Conservation (phyloP, 2,797 vertebrate species). For the Garrulus glandarius region DNA sequence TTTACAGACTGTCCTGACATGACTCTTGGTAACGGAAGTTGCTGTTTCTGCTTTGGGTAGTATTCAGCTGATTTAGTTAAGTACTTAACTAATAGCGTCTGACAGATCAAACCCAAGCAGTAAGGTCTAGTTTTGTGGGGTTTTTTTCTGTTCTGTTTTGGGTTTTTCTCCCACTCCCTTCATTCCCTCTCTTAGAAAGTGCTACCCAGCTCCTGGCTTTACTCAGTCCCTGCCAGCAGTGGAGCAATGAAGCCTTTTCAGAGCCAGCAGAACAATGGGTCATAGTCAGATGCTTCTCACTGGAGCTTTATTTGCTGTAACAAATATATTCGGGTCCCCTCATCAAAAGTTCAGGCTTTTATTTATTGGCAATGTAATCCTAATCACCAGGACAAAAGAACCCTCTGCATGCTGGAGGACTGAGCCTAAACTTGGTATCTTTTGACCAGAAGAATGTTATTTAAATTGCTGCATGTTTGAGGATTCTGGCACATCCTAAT, state of each 20-base stretch:
- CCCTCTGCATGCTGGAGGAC: not conserved
- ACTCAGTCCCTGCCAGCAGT: not conserved
- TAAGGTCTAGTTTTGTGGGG: not conserved
- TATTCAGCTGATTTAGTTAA: not conserved
- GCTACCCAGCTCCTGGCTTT: not conserved
- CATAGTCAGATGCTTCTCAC: not conserved
- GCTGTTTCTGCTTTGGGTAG: not conserved
- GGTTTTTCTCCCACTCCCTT: rapidly evolving
- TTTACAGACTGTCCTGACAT: not conserved
- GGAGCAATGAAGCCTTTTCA: not conserved
- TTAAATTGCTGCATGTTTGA: not conserved
- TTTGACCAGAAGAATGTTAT: not conserved
- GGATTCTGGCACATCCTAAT: not conserved
- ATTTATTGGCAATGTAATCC: not conserved
- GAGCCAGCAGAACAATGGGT: not conserved
- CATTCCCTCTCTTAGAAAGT: not conserved
- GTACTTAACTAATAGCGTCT: not conserved
- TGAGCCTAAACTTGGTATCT: not conserved
- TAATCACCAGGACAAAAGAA: not conserved
- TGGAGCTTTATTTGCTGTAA: not conserved
- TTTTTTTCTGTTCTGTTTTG: not conserved
- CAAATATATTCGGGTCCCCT: not conserved
- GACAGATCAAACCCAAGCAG: not conserved
- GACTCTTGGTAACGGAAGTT: not conserved
- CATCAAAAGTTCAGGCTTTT: not conserved